Base-by-base conservation (phyloP, 2,797 vertebrate species). In the Coendou prehensilis region DNA sequence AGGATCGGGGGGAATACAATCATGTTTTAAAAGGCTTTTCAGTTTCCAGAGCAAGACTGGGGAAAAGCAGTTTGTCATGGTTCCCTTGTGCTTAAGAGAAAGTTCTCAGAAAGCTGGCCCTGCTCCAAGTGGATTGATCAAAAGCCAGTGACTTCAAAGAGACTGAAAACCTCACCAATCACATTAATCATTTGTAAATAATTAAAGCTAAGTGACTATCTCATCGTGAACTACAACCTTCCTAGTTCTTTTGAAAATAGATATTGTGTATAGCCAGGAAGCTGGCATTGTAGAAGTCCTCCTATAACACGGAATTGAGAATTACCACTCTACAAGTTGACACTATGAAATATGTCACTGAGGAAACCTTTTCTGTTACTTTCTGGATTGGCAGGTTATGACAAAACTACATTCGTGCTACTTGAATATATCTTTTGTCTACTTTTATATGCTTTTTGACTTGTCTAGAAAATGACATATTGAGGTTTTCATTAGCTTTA, bases 351-450 rank as follows among this genome's bases (percentile, higher is more conserved):
- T 98, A 98, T 99, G 99, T 99, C 99, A 99, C 98, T 98, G 98
- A 99, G 98, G 98, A 99, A 99, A 98, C 98, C 98, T 99, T 98
- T 99, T 98, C 98, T 98, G 97, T 98, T 99, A 98, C 87, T 97
- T 96, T 98, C 96, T 98, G 98, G 99, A 99, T 98, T 99, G 99
- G 99, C 99, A 99, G 98, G 98, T 98, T 98, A 98, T 99, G 99
- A 99, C 99, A 99, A 99, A 99, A 99, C 97, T 98, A 96, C 97
- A 98, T 99, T 99, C 98, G 98, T 99, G 99, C 99, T 99, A 98
- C 98, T 99, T 99, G 99, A 99, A 99, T 99, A 99, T 98, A 99
- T 99, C 99, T 99, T 99, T 99, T 99, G 99, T 99, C 99, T 99
- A 98, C 98, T 99, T 99, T 99, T 99, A 99, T 99, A 99, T 98